phyloP scores from a whole-genome alignment of 2,113 vertebrate species.

The Megaceryle torquata region DNA sequence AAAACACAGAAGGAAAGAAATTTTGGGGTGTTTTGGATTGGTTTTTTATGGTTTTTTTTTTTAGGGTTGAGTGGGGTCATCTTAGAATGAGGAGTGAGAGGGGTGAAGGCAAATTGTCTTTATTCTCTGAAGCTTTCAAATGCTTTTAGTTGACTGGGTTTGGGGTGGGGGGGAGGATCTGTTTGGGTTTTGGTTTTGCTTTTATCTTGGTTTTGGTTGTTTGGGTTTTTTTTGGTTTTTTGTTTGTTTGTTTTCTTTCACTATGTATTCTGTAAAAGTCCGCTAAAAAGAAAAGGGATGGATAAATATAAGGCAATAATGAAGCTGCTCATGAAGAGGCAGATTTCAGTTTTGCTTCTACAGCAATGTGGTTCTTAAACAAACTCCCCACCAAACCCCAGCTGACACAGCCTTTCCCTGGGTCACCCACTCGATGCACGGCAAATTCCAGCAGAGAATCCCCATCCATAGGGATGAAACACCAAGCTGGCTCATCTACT shows the following conservation, averaged over 20 bases:
- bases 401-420: background rate
- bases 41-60: background rate
- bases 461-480: fast-evolving
- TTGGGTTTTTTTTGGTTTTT: too few relatives aligned
- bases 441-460: background rate
- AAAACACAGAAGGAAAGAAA: background rate
- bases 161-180: too few relatives aligned
- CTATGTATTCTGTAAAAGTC: background rate
- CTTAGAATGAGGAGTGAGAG: background rate
- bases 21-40: background rate
- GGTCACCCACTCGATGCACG: fast-evolving
- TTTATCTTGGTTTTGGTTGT: too few relatives aligned
- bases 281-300: background rate
- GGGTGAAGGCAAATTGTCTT: background rate
- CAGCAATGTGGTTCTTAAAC: fast-evolving
- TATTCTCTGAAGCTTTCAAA: background rate
- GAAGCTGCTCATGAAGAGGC: background rate
- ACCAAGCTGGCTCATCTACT: background rate
- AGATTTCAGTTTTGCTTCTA: background rate
- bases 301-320: background rate
- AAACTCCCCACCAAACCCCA: background rate
- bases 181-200: too few relatives aligned
- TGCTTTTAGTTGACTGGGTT: background rate
- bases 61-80: background rate
- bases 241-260: too few relatives aligned